Evolutionary conservation across 2,888 invertebrate genomes (phyloP).

Genomic region (Troilus luridus): DNA sequence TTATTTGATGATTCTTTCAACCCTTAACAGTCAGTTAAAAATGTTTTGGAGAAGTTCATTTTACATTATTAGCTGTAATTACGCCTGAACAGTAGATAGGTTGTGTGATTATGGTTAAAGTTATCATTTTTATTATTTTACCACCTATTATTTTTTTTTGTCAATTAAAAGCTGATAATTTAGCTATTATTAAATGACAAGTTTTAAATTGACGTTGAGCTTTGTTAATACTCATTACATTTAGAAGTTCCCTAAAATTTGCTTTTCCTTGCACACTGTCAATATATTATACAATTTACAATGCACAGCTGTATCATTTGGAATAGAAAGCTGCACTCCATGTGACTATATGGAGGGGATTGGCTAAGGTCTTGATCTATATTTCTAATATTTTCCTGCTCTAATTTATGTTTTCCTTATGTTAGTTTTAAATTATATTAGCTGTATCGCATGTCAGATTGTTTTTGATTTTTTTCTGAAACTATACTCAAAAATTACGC

Average conservation of each 20-base stretch:
- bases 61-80: not conserved
- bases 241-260: not conserved
- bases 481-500: not conserved
- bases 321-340: constrained; percentile 31
- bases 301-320: not conserved
- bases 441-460: not conserved
- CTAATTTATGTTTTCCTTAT: not conserved
- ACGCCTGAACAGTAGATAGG: not conserved
- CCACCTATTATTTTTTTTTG: not conserved
- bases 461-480: not conserved
- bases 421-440: not conserved
- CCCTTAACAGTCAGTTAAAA: not conserved
- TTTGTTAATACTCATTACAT: not conserved
- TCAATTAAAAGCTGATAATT: not conserved
- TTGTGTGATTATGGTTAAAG: not conserved
- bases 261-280: not conserved
- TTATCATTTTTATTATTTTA: not conserved
- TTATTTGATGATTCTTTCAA: not conserved
- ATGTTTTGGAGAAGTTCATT: not conserved
- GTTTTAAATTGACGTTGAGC: not conserved
- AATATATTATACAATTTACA: not conserved
- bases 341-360: constrained; percentile 8
- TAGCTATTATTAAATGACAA: not conserved
- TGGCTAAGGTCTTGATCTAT: constrained; percentile 23
- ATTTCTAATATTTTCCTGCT: not conserved